phyloP scores from a whole-genome alignment of 1,140 invertebrate species.

The Olivierus martensii region DNA sequence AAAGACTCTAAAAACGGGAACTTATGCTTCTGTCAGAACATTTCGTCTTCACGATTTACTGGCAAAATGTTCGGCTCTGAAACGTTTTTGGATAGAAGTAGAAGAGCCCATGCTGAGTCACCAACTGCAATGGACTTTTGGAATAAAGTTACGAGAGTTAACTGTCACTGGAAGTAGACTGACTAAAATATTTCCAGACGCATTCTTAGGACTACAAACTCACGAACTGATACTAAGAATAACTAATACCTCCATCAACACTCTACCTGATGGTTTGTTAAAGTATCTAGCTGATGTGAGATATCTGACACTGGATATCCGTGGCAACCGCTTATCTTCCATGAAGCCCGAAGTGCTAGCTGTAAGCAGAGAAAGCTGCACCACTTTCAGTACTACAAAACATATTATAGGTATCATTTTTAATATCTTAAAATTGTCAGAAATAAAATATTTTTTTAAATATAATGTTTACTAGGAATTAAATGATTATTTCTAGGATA shows the following conservation, averaged over 20 bases:
- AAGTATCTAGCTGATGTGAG: slow-evolving; percentile 19
- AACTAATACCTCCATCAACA: slow-evolving; percentile 16
- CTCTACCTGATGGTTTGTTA: slow-evolving; percentile 16
- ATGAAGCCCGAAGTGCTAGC: slow-evolving; percentile 10
- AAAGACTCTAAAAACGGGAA: slow-evolving; percentile 16
- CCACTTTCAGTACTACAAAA: no score
- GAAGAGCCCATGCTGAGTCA: slow-evolving; percentile 18
- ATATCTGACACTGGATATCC: slow-evolving; percentile 19
- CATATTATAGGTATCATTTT: no score
- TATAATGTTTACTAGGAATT: no score
- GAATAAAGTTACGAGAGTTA: slow-evolving; percentile 17
- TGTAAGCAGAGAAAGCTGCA: background rate
- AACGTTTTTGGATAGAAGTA: slow-evolving; percentile 16
- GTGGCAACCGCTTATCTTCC: slow-evolving; percentile 15
- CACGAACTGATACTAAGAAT: slow-evolving; percentile 19
- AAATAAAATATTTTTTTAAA: no score
- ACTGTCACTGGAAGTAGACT: slow-evolving; percentile 19
- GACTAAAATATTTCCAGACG: slow-evolving; percentile 19
- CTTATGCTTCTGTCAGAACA: slow-evolving; percentile 18
- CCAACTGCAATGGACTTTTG: slow-evolving; percentile 22
- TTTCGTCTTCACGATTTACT: slow-evolving; percentile 21
- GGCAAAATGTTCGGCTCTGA: slow-evolving; percentile 9
- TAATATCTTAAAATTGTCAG: no score
- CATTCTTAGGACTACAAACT: slow-evolving; percentile 17
- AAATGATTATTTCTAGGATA: no score